Evolutionary conservation across 2,113 vertebrate species (phyloP).

Genomic region (Motacilla tschutschensis): DNA sequence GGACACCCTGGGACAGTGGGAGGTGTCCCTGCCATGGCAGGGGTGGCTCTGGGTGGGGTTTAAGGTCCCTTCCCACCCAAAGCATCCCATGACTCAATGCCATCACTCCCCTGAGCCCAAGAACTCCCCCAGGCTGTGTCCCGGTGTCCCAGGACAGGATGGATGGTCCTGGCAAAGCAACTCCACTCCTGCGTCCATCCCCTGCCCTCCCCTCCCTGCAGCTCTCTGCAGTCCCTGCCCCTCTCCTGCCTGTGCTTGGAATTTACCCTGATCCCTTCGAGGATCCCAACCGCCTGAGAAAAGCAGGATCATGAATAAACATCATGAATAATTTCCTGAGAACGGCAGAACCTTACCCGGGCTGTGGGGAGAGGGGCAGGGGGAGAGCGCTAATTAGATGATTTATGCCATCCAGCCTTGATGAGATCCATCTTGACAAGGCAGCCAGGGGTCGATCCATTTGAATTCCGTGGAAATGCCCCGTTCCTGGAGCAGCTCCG

Average conservation of each 20-base stretch:
- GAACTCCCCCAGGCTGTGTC: fast-evolving
- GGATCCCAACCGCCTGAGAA: not conserved
- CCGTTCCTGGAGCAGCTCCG: fast-evolving
- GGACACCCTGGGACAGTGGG: not conserved
- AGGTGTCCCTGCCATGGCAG: not conserved
- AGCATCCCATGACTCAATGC: not conserved
- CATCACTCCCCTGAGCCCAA: fast-evolving
- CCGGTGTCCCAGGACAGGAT: not conserved
- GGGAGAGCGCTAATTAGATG: not conserved
- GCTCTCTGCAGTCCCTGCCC: fast-evolving
- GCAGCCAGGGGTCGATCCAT: not conserved
- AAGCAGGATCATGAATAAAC: slow-evolving; percentile 11
- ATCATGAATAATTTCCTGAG: not conserved
- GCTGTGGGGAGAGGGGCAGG: not conserved
- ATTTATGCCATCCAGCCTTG: slow-evolving; percentile 10
- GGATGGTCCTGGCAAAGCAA: fast-evolving
- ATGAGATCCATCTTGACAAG: not conserved
- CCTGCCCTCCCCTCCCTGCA: too few relatives aligned
- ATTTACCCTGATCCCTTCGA: fast-evolving
- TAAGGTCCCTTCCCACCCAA: fast-evolving
- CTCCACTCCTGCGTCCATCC: fast-evolving
- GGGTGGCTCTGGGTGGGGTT: not conserved
- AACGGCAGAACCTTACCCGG: not conserved
- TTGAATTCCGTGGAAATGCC: not conserved
- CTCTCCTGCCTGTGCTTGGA: not conserved